Evolutionary conservation across 2,797 vertebrate genomes (phyloP).

Genomic region (Galaxias olidus): DNA sequence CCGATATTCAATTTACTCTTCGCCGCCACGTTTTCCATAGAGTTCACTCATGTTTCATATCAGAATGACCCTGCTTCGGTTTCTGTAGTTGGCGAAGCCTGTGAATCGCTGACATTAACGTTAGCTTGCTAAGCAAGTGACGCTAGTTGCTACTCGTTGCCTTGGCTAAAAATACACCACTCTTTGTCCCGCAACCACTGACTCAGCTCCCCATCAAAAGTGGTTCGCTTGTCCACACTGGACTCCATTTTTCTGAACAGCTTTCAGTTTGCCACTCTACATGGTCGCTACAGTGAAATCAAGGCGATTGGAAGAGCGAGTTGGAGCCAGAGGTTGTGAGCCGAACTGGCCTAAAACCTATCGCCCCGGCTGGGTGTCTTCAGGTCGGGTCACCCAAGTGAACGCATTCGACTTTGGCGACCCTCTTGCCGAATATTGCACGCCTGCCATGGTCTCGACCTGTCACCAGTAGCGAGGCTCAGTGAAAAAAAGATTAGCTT

Average conservation of each 20-base stretch:
- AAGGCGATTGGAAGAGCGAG: constrained; percentile 64
- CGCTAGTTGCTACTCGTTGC: background rate
- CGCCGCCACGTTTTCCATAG: background rate
- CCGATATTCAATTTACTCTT: constrained; percentile 17
- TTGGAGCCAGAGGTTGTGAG: constrained; percentile 60
- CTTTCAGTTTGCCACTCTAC: constrained; percentile 61
- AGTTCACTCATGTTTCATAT: no score
- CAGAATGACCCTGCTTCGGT: no score
- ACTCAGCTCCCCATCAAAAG: constrained; percentile 8
- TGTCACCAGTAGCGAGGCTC: constrained; percentile 34
- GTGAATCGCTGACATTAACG: background rate
- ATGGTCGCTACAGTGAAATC: constrained; percentile 67
- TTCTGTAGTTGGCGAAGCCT: no score
- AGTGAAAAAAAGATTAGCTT: constrained; percentile 7
- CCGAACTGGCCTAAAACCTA: constrained; percentile 50
- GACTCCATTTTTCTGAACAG: constrained; percentile 37
- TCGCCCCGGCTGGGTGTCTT: constrained; percentile 44
- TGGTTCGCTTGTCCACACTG: constrained; percentile 45
- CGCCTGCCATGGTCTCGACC: constrained; percentile 55
- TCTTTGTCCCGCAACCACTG: background rate
- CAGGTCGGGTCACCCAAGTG: constrained; percentile 30
- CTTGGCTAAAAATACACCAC: constrained; percentile 12
- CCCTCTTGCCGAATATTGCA: constrained; percentile 42
- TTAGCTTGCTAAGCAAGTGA: constrained; percentile 1
- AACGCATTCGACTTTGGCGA: constrained; percentile 34